A percentile compares a stretch with the other conserved stretches of the same genome.
Evolutionary conservation across 2,797 vertebrate genomes (phyloP).

Genomic region (Gadopsis bispinosus): DNA sequence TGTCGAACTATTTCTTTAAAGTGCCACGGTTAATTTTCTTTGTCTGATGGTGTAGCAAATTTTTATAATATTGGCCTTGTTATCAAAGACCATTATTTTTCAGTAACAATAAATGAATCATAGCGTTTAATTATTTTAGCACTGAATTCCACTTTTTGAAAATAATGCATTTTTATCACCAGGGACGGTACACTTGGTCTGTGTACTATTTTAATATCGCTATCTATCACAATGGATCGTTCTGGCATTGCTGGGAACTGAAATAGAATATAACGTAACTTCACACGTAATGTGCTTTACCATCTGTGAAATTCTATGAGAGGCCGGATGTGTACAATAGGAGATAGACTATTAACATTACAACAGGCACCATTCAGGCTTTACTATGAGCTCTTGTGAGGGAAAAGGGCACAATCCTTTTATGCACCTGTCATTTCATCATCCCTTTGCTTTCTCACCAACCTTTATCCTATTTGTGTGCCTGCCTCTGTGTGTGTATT

Average conservation of each 20-base stretch:
- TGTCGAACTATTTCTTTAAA: background rate
- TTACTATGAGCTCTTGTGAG: conserved; percentile 28
- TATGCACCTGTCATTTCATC: conserved; percentile 62
- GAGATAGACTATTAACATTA: conserved; percentile 58
- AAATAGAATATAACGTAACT: conserved; percentile 25
- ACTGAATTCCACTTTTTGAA: conserved; percentile 30
- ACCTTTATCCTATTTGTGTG: conserved; percentile 29
- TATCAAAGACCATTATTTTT: background rate
- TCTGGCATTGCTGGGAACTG: conserved; percentile 27
- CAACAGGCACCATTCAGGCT: conserved; percentile 38
- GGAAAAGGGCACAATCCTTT: conserved; percentile 50
- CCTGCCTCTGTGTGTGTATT: conserved; percentile 5
- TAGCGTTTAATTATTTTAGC: background rate
- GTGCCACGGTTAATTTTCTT: background rate
- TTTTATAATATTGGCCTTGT: background rate
- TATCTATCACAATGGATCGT: conserved; percentile 30
- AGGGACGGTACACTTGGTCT: conserved; percentile 14
- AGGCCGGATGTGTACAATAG: conserved; percentile 20
- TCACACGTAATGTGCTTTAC: conserved; percentile 23
- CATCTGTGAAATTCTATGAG: conserved; percentile 38
- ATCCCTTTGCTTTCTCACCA: conserved; percentile 31
- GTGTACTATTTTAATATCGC: conserved; percentile 48
- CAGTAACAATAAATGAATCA: background rate
- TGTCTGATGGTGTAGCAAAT: background rate
- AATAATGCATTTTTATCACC: conserved; percentile 45